A percentile compares a stretch with the other conserved stretches of the same genome.
phyloP scores from a whole-genome alignment of 2,888 invertebrate species.

The Agrotis segetum region DNA sequence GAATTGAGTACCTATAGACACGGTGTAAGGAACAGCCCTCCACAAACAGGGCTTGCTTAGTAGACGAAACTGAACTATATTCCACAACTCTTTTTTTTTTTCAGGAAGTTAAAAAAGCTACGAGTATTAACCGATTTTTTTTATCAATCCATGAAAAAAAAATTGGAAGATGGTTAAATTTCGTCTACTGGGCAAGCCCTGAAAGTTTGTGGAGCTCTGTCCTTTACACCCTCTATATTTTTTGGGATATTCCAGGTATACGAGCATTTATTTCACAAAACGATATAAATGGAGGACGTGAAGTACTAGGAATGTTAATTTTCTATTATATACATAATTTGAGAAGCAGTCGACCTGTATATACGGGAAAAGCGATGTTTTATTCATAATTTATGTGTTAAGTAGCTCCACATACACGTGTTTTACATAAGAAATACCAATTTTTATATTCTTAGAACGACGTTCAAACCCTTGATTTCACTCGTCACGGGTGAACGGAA shows the following conservation, averaged over 20 bases:
- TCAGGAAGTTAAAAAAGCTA: too few relatives aligned
- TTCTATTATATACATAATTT: background rate
- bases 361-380: background rate
- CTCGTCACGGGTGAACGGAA: conserved; percentile 54
- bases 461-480: conserved; percentile 31
- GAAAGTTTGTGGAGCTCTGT: too few relatives aligned
- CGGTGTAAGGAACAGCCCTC: too few relatives aligned
- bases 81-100: too few relatives aligned
- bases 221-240: too few relatives aligned
- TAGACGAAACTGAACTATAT: too few relatives aligned
- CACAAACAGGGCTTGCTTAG: too few relatives aligned
- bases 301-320: background rate
- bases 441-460: conserved; percentile 25
- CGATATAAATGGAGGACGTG: background rate
- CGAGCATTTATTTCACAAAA: conserved; percentile 10
- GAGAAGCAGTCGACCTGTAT: background rate
- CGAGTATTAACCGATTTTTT: too few relatives aligned
- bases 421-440: conserved; percentile 12
- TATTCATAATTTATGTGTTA: conserved; percentile 4
- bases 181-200: too few relatives aligned
- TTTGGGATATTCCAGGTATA: conserved; percentile 2
- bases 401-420: conserved; percentile 6
- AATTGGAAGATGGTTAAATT: too few relatives aligned
- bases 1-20: too few relatives aligned
- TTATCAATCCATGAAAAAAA: too few relatives aligned